phyloP scores from a whole-genome alignment of 2,888 invertebrate species.

The Apomyelois bistriatella region DNA sequence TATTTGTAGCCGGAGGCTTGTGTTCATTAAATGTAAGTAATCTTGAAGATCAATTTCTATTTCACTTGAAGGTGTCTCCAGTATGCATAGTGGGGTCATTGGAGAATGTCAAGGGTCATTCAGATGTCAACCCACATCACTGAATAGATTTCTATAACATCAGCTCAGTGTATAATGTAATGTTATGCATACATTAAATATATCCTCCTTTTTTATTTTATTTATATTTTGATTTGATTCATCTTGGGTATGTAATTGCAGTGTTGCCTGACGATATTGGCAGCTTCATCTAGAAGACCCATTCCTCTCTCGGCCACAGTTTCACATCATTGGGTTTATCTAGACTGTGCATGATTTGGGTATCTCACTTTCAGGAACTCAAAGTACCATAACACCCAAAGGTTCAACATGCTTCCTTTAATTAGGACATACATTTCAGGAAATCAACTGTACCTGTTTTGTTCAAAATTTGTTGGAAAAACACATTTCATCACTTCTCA shows the following conservation, averaged over 20 bases:
- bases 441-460: too few species aligned
- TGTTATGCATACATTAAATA: neutral
- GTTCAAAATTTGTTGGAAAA: too few species aligned
- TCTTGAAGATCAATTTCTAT: neutral
- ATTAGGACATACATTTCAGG: too few species aligned
- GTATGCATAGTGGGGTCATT: neutral
- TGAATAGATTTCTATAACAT: neutral
- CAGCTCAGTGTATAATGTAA: neutral
- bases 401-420: too few species aligned
- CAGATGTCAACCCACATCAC: neutral
- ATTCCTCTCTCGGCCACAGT: neutral
- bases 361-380: neutral
- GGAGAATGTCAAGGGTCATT: neutral
- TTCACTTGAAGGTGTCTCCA: neutral
- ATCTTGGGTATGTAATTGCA: neutral
- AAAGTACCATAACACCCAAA: too few species aligned
- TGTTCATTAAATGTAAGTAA: slow-evolving; percentile 8
- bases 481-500: too few species aligned
- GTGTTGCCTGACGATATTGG: neutral
- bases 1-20: slow-evolving; percentile 20
- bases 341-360: neutral
- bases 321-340: slow-evolving; percentile 1
- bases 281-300: neutral
- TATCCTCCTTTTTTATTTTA: neutral
- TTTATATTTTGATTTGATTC: neutral